Base-by-base conservation (phyloP, 2,888 invertebrate species). In the Ichneumoninae sp. region DNA sequence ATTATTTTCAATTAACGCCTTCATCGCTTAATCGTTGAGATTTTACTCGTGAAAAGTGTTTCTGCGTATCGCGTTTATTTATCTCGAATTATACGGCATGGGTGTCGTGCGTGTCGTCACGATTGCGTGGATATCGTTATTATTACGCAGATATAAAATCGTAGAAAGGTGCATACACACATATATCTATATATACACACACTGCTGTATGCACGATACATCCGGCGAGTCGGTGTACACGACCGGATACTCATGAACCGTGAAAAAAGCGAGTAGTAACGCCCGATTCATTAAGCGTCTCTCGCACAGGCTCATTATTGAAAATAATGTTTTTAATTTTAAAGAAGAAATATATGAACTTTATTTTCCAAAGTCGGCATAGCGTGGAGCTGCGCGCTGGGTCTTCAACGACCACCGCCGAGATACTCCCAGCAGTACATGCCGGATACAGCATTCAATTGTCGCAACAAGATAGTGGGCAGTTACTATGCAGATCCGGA, bases 401-500 rank as follows among this genome's bases (percentile, higher is more conserved):
- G 91, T 30, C 92, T 94, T 22, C 94, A 94, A 83, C 91, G 94
- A 66, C 93, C 94, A 75, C 94, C 94, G 30, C 94, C 94, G 50
- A 94, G 94, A 87, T 94, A 94, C 88, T 94, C 94, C 40, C 94
- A 94, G 87, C 94, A 95, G 84, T 94, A 94, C 88, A 94, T 95
- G 93, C 95, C 95, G 74, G 94, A 94, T 93, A 95, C 96, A 88
- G 94, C 96, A 89, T 98, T 98, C 94, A 96, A 96, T 91, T 98
- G 98, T 94, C 96, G 96, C 91, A 96, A 96, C 88, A 97, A 98
- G 93, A 97, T 98, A 91, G 95, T 98, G 77, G 98, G 98, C 86
- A 98, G 97, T 60, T 98, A 98, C 94, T 98, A 98, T 93, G 98
- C 98, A 52, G 98, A 98, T 94, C 95, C 96, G 3, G 97, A 98